Evolutionary conservation across 2,113 vertebrate species (phyloP).

Genomic region (Chunga burmeisteri): DNA sequence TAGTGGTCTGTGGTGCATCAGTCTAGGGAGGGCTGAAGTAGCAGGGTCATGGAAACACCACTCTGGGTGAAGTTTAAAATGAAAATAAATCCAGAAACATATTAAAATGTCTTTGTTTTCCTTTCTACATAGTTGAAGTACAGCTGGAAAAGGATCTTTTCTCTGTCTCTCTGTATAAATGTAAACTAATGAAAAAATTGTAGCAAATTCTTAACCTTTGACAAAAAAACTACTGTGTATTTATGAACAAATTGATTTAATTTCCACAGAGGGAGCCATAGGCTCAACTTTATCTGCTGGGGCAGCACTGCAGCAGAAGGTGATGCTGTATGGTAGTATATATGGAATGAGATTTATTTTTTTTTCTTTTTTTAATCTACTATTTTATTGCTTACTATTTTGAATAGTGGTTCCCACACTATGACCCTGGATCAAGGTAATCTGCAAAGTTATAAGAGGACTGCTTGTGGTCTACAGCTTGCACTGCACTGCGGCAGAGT

Average conservation of each 20-base stretch:
- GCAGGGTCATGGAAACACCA: background rate
- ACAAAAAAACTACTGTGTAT: background rate
- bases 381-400: background rate
- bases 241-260: background rate
- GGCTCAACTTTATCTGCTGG: background rate
- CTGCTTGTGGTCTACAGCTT: background rate
- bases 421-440: background rate
- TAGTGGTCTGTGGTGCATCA: background rate
- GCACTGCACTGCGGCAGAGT: fast-evolving
- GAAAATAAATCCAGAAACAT: background rate
- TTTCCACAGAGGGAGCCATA: background rate
- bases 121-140: background rate
- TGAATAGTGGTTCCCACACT: background rate
- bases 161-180: background rate
- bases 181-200: background rate
- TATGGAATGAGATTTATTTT: background rate
- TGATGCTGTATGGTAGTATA: background rate
- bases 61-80: background rate
- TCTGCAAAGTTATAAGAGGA: background rate
- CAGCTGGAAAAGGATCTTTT: background rate
- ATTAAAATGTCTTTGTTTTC: background rate
- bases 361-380: background rate
- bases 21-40: background rate
- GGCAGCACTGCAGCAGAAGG: background rate
- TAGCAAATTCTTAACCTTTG: background rate